phyloP scores from a whole-genome alignment of 2,888 invertebrate species.

The Pristionchus japonicus region DNA sequence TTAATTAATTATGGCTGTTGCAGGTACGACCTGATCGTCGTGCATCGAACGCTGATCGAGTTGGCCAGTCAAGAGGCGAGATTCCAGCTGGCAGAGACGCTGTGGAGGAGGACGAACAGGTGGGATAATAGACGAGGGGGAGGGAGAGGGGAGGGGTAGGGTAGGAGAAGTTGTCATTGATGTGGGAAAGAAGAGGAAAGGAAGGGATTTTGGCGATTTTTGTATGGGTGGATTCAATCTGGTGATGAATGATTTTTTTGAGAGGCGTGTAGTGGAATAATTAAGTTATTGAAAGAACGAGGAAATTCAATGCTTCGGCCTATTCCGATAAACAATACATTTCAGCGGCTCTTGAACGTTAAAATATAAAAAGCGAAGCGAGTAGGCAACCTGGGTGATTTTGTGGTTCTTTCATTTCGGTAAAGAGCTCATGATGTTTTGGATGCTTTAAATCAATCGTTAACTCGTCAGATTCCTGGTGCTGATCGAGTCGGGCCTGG shows the following conservation, averaged over 20 bases:
- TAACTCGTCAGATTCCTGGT: slow-evolving; percentile 62
- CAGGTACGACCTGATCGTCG: slow-evolving; percentile 71
- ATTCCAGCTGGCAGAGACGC: slow-evolving; percentile 59
- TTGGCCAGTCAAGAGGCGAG: slow-evolving; percentile 59
- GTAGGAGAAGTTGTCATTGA: too few species aligned
- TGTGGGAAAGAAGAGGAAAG: not conserved
- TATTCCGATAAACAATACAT: too few species aligned
- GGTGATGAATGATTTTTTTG: too few species aligned
- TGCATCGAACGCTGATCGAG: slow-evolving; percentile 69
- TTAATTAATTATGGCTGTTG: slow-evolving; percentile 40
- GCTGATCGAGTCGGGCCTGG: slow-evolving; percentile 67
- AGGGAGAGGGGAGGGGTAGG: not conserved
- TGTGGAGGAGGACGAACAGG: slow-evolving; percentile 71
- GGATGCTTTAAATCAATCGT: not conserved
- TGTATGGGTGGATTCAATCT: too few species aligned
- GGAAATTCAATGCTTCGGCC: too few species aligned
- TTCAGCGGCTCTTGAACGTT: too few species aligned
- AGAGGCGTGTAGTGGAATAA: too few species aligned
- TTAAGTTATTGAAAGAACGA: too few species aligned
- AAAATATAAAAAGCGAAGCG: too few species aligned
- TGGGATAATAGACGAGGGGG: slow-evolving; percentile 44
- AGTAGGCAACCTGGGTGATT: not conserved
- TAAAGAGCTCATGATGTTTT: too few species aligned
- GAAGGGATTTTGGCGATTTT: too few species aligned
- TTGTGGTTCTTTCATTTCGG: too few species aligned